Percentiles rank a stretch among this genome's conserved stretches.
Conservation (phyloP, 2,113 vertebrate genomes). For the Uropsilus gracilis region DNA sequence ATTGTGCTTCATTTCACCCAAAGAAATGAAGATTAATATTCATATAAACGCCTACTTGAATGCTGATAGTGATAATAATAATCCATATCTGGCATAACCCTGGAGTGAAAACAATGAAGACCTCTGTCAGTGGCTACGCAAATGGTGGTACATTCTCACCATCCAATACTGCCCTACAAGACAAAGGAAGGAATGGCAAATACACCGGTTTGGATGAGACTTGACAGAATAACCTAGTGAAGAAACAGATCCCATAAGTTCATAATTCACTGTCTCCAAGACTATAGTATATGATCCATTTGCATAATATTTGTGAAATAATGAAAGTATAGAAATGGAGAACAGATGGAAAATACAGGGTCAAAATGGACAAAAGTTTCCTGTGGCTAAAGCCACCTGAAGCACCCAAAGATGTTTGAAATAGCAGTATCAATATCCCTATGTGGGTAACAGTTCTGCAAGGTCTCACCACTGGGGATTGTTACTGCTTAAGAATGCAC, state of each 20-base stretch:
- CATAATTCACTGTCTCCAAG: neutral
- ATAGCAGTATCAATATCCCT: neutral
- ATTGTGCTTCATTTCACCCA: too few species aligned
- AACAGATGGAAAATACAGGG: neutral
- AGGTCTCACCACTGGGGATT: too few species aligned
- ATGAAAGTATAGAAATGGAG: neutral
- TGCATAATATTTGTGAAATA: neutral
- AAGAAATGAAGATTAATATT: neutral
- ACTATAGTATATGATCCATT: neutral
- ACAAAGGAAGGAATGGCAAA: neutral
- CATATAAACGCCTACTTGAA: neutral
- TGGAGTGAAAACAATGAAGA: neutral
- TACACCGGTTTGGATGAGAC: neutral
- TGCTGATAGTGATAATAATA: neutral
- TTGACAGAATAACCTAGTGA: neutral
- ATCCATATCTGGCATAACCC: neutral
- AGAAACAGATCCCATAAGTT: neutral
- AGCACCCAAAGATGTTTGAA: neutral
- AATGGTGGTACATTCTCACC: neutral
- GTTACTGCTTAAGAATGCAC: too few species aligned
- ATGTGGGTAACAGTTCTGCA: neutral
- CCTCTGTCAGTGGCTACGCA: neutral
- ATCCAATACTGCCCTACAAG: neutral
- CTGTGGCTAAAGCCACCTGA: neutral
- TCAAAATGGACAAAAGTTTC: neutral